phyloP scores from a whole-genome alignment of 1,140 invertebrate species.

The Helicoverpa zea region DNA sequence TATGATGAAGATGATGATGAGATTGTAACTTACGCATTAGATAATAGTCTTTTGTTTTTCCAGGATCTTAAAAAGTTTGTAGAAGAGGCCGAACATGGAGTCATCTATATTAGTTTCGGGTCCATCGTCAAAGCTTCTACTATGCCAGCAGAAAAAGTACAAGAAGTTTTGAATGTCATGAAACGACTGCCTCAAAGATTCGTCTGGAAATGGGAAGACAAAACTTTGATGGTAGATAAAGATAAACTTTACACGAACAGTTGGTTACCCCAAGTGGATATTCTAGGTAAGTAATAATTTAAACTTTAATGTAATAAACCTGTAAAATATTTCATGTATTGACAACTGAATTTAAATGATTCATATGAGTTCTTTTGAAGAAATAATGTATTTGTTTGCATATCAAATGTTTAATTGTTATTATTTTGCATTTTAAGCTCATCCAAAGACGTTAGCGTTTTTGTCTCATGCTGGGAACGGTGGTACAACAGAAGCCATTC shows the following conservation, averaged over 20 bases:
- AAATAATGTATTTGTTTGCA: no score
- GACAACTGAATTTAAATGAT: no score
- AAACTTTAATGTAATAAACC: not conserved
- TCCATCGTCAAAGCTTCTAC: constrained; percentile 89
- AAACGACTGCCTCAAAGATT: constrained; percentile 88
- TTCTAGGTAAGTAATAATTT: constrained; percentile 87
- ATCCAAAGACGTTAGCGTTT: constrained; percentile 90
- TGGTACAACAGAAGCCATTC: constrained; percentile 91
- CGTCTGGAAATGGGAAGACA: constrained; percentile 92
- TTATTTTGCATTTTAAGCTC: constrained; percentile 81
- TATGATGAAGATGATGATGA: no score
- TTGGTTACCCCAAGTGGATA: constrained; percentile 91
- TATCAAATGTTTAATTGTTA: not conserved
- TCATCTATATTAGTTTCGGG: constrained; percentile 91
- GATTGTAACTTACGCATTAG: no score
- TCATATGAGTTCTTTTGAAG: no score
- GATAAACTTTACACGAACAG: constrained; percentile 89
- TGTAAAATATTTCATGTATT: no score
- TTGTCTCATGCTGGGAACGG: constrained; percentile 92
- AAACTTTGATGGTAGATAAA: constrained; percentile 87
- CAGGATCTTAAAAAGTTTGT: constrained; percentile 90
- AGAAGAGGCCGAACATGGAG: constrained; percentile 90
- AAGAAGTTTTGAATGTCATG: constrained; percentile 89
- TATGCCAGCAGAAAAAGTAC: constrained; percentile 87
- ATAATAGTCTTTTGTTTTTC: constrained; percentile 5